These are phyloP conservation scores for Leontocebus nigricollis DNA, from an alignment of 2,797 vertebrate genomes.

Conservation along the genomic window DNA sequence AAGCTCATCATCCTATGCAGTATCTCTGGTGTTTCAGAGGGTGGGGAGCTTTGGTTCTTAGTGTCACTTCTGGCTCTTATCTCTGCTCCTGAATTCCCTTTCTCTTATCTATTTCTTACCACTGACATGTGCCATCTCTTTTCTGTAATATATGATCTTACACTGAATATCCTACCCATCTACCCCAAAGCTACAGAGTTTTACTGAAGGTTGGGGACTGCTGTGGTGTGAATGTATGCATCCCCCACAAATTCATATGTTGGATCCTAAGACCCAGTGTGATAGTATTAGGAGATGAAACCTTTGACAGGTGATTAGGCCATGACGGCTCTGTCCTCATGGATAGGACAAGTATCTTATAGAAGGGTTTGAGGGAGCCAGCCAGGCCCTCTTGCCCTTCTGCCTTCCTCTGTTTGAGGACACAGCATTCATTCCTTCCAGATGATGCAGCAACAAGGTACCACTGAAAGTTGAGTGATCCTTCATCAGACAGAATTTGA, in stretches of 20 bases:
- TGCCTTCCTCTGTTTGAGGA: background rate
- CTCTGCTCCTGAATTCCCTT: background rate
- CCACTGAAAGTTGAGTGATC: background rate
- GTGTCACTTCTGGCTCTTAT: background rate
- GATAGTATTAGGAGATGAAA: background rate
- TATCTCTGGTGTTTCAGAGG: background rate
- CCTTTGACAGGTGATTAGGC: background rate
- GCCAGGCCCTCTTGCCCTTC: background rate
- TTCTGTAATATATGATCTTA: background rate
- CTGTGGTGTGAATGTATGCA: background rate
- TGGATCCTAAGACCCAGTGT: background rate
- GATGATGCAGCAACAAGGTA: background rate
- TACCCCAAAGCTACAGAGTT: background rate
- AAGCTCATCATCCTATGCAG: background rate
- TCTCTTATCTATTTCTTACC: background rate
- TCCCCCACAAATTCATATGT: background rate
- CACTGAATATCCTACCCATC: background rate
- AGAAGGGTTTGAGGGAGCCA: background rate
- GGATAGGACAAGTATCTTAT: background rate
- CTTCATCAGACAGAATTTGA: background rate
- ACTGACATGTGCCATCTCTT: background rate
- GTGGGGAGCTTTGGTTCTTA: background rate
- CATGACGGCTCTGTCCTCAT: background rate
- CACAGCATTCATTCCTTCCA: background rate
- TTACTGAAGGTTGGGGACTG: background rate